phyloP scores from a whole-genome alignment of 2,113 vertebrate species.

The Pseudorhombus dupliciocellatus region DNA sequence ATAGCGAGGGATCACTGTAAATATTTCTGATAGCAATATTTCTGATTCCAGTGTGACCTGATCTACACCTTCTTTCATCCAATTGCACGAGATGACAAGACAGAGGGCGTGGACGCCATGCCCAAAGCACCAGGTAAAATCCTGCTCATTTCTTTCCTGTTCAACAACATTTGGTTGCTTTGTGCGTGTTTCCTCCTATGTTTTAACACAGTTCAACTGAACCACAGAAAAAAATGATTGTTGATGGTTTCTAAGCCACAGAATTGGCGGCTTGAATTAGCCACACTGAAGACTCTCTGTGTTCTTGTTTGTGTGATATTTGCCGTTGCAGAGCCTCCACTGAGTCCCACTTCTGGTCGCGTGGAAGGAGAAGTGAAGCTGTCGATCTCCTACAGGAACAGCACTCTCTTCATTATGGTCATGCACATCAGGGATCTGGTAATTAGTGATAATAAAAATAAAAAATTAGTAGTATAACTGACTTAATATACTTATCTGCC shows the following conservation, averaged over 20 bases:
- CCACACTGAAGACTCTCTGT: background rate
- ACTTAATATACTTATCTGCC: background rate
- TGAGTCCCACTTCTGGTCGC: conserved; percentile 89
- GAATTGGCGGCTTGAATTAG: no score
- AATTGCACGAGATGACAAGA: conserved; percentile 93
- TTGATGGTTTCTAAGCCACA: no score
- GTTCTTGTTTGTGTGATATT: background rate
- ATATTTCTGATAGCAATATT: no score
- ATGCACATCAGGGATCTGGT: conserved; percentile 98
- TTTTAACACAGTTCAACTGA: background rate
- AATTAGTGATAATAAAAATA: conserved; percentile 7
- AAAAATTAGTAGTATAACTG: background rate
- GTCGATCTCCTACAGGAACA: conserved; percentile 95
- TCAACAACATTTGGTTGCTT: no score
- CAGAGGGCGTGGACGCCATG: conserved; percentile 87
- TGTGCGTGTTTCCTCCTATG: background rate
- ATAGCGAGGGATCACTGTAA: no score
- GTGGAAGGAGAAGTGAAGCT: conserved; percentile 97
- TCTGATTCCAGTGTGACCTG: conserved; percentile 89
- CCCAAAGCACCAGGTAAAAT: conserved; percentile 84
- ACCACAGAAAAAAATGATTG: background rate
- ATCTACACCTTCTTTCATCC: conserved; percentile 99
- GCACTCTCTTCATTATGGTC: conserved; percentile 98
- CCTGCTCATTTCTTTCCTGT: background rate
- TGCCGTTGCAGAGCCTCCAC: conserved; percentile 70